Base-by-base conservation (phyloP, 2,888 invertebrate genomes). In the Cryptosula pallasiana region DNA sequence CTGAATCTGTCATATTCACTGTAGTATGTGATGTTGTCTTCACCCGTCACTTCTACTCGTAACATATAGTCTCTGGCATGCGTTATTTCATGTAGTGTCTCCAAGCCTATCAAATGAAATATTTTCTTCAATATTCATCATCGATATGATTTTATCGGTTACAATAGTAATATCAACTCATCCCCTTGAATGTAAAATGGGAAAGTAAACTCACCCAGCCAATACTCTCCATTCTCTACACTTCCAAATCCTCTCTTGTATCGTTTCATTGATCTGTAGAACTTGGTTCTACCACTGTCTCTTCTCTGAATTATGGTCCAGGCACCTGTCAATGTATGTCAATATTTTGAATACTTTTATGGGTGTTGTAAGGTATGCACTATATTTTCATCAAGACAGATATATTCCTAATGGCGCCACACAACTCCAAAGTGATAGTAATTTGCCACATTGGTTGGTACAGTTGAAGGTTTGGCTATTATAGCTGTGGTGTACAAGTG, bases 201-300 rank as follows among this genome's bases (percentile, higher is more conserved):
- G 45, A 13, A 45, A 20, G 45, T 5, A 45, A 13, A 57, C 57
- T 34, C 34, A 63, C 63, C 63, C 32, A 63, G 27, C 63, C 63
- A 63, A 32, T 63, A 63, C 63, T 63, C 63, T 9, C 63, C 63
- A 34, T 32, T 32, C n/a, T 63, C 63, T 29, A 63, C 32, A 32
- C 32, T 63, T 32, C 63, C 63, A 34, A 63, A 63, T 16, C 63
- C 63, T 63, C 63, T 63, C 63, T 63, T 63, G 63, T 63, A 63
- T 5, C 63, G 20, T n/a, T 32, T 63, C 63, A 63, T 63, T 13
- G 63, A 63, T 32, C 63, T 63, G 34, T 63, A 63, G 32, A 63
- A 63, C n/a, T 63, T 63, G 5, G 34, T 34, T 27, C 32, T 63
- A 5, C 63, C 63, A 32, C 13, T 63, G 2, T 2, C 63, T n/a